Conservation (phyloP, 2,113 vertebrate genomes). For the Psophia crepitans region DNA sequence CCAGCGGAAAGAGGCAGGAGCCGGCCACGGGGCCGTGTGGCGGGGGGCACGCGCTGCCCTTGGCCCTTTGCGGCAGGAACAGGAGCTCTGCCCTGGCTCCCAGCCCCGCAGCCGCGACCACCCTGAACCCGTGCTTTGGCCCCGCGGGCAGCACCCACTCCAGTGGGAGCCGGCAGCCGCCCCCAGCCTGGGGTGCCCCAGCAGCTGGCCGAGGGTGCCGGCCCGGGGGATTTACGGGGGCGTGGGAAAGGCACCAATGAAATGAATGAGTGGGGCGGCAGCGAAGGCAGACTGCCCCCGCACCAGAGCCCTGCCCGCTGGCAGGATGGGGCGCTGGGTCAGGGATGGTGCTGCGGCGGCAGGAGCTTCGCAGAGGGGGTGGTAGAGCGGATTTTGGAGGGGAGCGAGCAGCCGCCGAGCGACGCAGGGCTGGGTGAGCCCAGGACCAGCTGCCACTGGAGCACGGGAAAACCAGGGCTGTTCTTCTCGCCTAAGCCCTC, state of each 20-base stretch:
- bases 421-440: neutral
- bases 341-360: rapidly evolving
- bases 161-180: rapidly evolving
- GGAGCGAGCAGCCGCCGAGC: rapidly evolving
- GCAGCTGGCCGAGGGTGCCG: neutral
- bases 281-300: rapidly evolving
- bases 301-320: neutral
- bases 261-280: neutral
- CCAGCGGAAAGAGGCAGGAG: neutral
- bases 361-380: neutral
- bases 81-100: neutral
- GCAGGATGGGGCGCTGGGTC: rapidly evolving
- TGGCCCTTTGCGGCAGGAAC: neutral
- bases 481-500: neutral
- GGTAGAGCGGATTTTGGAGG: rapidly evolving
- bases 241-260: neutral
- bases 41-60: neutral
- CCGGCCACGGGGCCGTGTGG: rapidly evolving
- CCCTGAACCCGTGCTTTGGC: neutral
- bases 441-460: neutral
- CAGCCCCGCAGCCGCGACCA: rapidly evolving
- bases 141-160: rapidly evolving
- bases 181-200: neutral
- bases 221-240: neutral
- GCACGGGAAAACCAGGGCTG: neutral